Evolutionary conservation across 2,113 vertebrate species (phyloP).

Genomic region (Callipepla squamata): DNA sequence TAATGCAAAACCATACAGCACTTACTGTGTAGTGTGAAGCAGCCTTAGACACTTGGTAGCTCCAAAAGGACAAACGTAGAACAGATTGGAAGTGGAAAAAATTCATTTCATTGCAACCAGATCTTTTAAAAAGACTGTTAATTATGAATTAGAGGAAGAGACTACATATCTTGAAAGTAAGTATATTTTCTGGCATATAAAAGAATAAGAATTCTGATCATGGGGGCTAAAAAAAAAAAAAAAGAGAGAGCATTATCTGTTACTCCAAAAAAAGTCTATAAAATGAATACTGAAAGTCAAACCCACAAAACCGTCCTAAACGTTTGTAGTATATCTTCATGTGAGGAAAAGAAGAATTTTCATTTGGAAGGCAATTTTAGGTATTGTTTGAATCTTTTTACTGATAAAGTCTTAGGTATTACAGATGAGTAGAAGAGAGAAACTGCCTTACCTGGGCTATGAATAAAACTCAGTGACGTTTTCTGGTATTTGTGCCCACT

Average conservation of each 20-base stretch:
- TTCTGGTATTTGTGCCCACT: background rate
- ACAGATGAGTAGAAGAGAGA: background rate
- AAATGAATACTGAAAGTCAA: background rate
- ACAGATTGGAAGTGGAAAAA: background rate
- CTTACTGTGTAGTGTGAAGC: background rate
- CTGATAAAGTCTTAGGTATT: background rate
- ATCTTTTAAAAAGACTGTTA: background rate
- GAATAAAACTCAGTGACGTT: background rate
- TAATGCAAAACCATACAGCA: background rate
- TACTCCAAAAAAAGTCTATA: background rate
- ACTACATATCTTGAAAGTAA: background rate
- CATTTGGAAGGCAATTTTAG: background rate
- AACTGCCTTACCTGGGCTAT: fast-evolving
- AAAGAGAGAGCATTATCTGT: background rate
- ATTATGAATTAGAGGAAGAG: background rate
- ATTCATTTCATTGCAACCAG: background rate
- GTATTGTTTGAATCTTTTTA: background rate
- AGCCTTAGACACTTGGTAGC: background rate
- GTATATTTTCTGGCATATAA: background rate
- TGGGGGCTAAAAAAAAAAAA: fast-evolving
- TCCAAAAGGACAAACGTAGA: background rate
- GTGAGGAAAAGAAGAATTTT: background rate
- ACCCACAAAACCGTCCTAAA: background rate
- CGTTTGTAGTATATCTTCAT: background rate
- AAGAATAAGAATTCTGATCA: background rate